Evolutionary conservation across 2,797 vertebrate genomes (phyloP), one percentile per base, ranked within the genome.

Genomic region (Petrocephalus sullivani): DNA sequence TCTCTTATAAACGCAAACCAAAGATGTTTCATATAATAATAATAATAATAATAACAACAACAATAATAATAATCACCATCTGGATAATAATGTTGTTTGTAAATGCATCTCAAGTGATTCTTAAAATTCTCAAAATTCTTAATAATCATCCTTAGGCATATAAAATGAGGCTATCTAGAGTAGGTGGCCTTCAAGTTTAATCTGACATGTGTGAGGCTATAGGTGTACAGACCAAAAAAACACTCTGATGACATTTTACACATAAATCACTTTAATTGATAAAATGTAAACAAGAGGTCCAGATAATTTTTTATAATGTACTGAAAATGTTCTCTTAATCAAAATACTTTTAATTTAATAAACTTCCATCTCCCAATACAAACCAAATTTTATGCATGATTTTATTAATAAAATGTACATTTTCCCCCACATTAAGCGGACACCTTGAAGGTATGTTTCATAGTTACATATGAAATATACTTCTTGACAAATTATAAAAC

Each of bases 401-500:
- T 87, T 85, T 60, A 83, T 85, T 88, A 83, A 83, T 88, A 89
- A 71, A 86, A 89, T 89, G 88, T 53, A 89, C 14, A 75, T 85
- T 56, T 86, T 85, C 54, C 92, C 92, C 93, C 94, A 93, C 41
- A 71, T 93, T 92, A 93, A 92, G 92, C 51, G 64, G 49, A 16
- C 92, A 94, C 91, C 94, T 91, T 92, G 89, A 78, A 78, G 75
- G 89, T 93, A 93, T 85, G 21, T 85, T 9, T 81, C 14, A 92
- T 94, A 94, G 91, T 94, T 33, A 88, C 51, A 87, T 90, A 81
- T 46, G 37, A 46, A 49, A 81, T 46, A 81, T 81, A 81, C 46
- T 81, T 89, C 89, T 91, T 90, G 86, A 51, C 81, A 83, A 94
- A 95, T 94, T 95, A 96, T 95, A 96, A 96, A 95, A 93, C 54